Base-by-base conservation (phyloP, 2,797 vertebrate species). In the Bradypodion pumilum region DNA sequence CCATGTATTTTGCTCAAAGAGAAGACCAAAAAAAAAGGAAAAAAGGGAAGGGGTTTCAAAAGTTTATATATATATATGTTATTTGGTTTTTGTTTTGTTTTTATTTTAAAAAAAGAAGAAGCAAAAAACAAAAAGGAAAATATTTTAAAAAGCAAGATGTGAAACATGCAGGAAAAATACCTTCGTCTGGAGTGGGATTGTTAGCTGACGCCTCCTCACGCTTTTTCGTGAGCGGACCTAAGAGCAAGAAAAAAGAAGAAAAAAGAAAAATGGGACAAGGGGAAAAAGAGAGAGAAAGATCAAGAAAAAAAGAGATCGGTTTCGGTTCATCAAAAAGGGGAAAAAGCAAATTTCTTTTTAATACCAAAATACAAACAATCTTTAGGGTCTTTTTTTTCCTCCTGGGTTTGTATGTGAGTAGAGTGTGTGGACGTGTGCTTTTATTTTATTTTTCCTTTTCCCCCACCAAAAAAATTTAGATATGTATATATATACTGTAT, bases 141-240 rank as follows among this genome's bases (percentile, higher is more conserved):
- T 80, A 62, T 65, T 44, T 69, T 73, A 85, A 89, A 86, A 74
- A 86, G 82, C 86, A 81, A 81, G 74, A 77, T 82, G 91, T 91
- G 94, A 94, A 93, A 94, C 94, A 91, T 92, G 80, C 86, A 70
- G 79, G 40, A 96, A 96, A 97, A 97, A 96, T 98, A 98, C 98
- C 98, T 98, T 98, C 97, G 92, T 98, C 97, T 95, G 97, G 96
- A 68, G 89, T 82, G 97, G 97, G 95, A 89, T 97, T 97, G 97
- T 97, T 97, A 96, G 97, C 97, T 96, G 97, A 96, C 95, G 97
- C 96, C 95, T 98, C 98, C 96, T 98, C 97, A 84, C 96, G 97
- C 97, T 97, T 98, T 98, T 98, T 98, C 97, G 98, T 97, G 97
- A 98, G 96, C 96, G 97, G 97, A 98, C 98, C 98, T 98, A 97